Evolutionary conservation across 2,113 vertebrate species (phyloP), one percentile per base, ranked within the genome.

Genomic region (Patagioenas fasciata): DNA sequence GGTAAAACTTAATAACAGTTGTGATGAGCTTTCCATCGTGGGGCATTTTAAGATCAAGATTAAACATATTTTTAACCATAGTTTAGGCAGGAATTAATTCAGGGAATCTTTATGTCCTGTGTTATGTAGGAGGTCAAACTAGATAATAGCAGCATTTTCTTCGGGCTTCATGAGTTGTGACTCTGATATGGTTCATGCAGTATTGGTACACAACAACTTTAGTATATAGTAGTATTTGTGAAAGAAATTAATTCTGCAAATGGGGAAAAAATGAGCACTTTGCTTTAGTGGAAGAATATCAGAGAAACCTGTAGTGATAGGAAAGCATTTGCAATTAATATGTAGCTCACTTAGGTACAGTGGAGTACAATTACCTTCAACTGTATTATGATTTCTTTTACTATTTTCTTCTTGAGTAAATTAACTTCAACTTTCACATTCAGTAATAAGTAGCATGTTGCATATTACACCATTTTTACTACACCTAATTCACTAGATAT

Each of bases 341-440:
- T 88, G 85, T 80, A 38, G 48, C 32, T 94, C 3, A 2, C 15
- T 88, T n/a, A 83, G 66, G 48, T 80, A 83, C 23, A 77, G 36
- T 1, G 0, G 24, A 83, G 54, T 80, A 73, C 75, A 94, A 78
- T 74, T 94, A 85, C 42, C 21, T 70, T 82, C 71, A 80, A 78
- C 18, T 40, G 32, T 64, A 56, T 75, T 88, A 85, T 48, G 56
- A 74, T 80, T 93, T 91, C 60, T 94, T 90, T 54, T 48, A 80
- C 54, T 80, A 54, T 88, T 95, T 91, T 73, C 66, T 91, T 65
- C 79, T 70, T 56, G 47, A 94, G 82, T 56, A 96, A 95, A 91
- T 96, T 91, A 95, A 92, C 82, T 95, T 94, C 60, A 96, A 85
- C 91, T 89, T 88, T 20, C 67, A 96, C 50, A 73, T 69, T 80